Conservation (phyloP, 2,797 vertebrate genomes). For the Rhodeus uyekii region DNA sequence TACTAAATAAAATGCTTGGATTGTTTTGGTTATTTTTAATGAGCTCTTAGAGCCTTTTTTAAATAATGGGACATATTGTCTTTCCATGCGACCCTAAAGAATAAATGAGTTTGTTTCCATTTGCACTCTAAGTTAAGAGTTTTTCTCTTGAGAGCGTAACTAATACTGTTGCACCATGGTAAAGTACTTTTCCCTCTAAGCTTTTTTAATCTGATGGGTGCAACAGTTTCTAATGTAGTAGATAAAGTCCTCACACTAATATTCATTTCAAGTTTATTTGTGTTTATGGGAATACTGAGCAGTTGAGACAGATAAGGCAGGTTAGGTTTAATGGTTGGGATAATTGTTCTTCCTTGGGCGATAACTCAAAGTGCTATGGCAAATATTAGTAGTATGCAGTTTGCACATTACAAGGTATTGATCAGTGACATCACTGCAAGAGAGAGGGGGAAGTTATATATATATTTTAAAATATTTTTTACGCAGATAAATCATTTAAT, state of each 20-base stretch:
- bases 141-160: neutral
- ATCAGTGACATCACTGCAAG: neutral
- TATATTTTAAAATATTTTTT: too few relatives aligned
- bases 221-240: neutral
- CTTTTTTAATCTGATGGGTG: neutral
- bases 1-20: neutral
- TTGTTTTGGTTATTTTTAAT: neutral
- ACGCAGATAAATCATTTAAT: neutral
- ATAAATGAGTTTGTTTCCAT: neutral
- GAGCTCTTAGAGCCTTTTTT: neutral
- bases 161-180: neutral
- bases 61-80: neutral
- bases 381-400: neutral
- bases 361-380: neutral
- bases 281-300: neutral
- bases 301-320: neutral
- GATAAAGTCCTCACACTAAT: neutral
- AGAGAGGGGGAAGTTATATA: neutral
- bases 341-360: neutral
- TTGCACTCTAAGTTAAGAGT: neutral
- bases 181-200: neutral
- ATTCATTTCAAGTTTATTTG: neutral
- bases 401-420: neutral
- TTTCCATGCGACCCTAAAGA: neutral
- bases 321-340: neutral